These are phyloP conservation scores for Crenuchus spilurus DNA, from an alignment of 2,797 vertebrate genomes.

Conservation along the genomic window DNA sequence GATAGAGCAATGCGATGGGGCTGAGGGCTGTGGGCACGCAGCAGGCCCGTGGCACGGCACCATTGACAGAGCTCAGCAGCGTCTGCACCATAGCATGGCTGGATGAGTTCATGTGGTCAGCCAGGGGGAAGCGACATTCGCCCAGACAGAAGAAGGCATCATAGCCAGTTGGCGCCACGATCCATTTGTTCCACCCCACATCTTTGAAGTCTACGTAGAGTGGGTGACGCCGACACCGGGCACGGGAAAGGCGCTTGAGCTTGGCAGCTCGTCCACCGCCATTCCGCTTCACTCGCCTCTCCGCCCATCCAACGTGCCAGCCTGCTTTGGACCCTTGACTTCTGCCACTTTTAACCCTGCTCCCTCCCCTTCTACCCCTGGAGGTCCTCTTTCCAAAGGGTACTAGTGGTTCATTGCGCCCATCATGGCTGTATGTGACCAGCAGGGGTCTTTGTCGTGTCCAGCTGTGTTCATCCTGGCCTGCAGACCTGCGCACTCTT, in stretches of 20 bases:
- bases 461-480: constrained; percentile 80
- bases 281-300: constrained; percentile 79
- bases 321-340: constrained; percentile 57
- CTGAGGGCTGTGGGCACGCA: constrained; percentile 85
- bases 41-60: constrained; percentile 80
- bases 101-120: constrained; percentile 87
- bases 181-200: constrained; percentile 87
- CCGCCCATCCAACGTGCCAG: constrained; percentile 63
- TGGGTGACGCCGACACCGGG: constrained; percentile 80
- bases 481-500: constrained; percentile 77
- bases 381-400: constrained; percentile 66
- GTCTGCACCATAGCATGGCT: constrained; percentile 88
- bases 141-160: constrained; percentile 86
- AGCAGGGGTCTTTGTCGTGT: constrained; percentile 81
- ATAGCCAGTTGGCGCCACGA: constrained; percentile 84
- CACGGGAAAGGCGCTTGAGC: constrained; percentile 76
- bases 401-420: constrained; percentile 74
- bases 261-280: constrained; percentile 76
- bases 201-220: constrained; percentile 87
- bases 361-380: constrained; percentile 65
- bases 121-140: constrained; percentile 85
- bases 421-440: constrained; percentile 83
- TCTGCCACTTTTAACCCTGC: constrained; percentile 57
- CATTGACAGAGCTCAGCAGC: constrained; percentile 85
- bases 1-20: constrained; percentile 83